These are phyloP conservation scores for Strigops habroptila DNA, from an alignment of 2,113 vertebrate genomes.

Conservation along the genomic window DNA sequence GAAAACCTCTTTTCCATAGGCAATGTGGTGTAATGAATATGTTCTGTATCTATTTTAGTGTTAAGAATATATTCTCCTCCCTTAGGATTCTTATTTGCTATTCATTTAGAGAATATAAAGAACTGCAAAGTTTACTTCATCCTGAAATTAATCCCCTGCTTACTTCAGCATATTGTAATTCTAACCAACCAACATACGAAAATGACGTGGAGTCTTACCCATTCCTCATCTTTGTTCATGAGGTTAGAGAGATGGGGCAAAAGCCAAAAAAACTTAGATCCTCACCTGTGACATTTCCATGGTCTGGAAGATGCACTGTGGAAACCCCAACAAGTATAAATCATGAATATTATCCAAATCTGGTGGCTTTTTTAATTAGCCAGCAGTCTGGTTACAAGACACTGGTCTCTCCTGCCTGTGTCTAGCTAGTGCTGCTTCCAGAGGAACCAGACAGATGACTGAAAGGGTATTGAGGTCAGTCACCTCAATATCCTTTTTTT, in stretches of 20 bases:
- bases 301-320: neutral
- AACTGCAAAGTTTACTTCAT: neutral
- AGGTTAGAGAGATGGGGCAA: neutral
- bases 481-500: neutral
- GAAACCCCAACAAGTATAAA: neutral
- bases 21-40: neutral
- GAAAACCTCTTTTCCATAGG: neutral
- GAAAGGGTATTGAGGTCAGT: neutral
- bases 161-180: neutral
- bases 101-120: neutral
- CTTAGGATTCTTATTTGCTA: neutral
- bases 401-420: neutral
- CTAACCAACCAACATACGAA: neutral
- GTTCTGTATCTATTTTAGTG: neutral
- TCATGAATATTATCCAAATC: neutral
- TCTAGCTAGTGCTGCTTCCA: neutral
- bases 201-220: rapidly evolving
- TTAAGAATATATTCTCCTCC: neutral
- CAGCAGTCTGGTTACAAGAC: neutral
- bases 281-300: neutral
- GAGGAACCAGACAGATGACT: neutral
- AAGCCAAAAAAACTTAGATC: neutral
- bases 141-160: neutral
- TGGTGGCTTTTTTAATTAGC: neutral
- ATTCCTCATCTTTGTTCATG: neutral